Evolutionary conservation across 1,140 invertebrate species (phyloP), one percentile per base, ranked within the genome.

Genomic region (Sycobia sp.): DNA sequence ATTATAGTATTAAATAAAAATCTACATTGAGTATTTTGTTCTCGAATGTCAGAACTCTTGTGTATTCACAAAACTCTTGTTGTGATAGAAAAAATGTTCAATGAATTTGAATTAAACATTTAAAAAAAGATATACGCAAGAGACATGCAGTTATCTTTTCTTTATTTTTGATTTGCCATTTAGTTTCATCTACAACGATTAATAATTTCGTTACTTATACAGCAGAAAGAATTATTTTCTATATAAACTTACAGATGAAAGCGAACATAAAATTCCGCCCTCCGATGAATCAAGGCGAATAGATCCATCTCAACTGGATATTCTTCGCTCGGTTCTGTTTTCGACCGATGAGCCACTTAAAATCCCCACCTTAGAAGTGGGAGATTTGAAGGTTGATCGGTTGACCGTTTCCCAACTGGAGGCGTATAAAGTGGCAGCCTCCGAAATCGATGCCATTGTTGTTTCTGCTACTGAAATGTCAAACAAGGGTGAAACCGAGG

Each of bases 301-400:
- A 0, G 41, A 58, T 11, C 34, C 46, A 9, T 16, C 43, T 5
- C 56, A 65, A 16, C 5, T 65, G 63, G 70, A 60, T 14, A 47
- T 61, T n/a, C 64, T 79, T 7, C 69, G 70, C 3, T 59, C 71
- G 27, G 69, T 73, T 1, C 53, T 80, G 0, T 39, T 73, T 4
- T 68, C 71, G 1, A 43, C 22, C 1, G 75, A 78, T 4, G 67
- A 86, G 71, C 76, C 85, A 75, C 61, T 84, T 46, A 78, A 71
- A 73, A 82, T 82, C 25, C 66, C 71, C 11, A 84, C 82, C 65
- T 74, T 93, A 27, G 87, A 90, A 76, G 86, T 91, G 0, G 77
- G 79, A n/a, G 89, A 92, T 71, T 80, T 93, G 46, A 89, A 91
- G 67, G 90, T 93, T 1, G 90, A 91, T 29, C 83, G 88, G 63